Percentiles rank a stretch among this genome's conserved stretches.
Evolutionary conservation across 2,113 vertebrate species (phyloP).

Genomic region (Hippocampus barbouri): DNA sequence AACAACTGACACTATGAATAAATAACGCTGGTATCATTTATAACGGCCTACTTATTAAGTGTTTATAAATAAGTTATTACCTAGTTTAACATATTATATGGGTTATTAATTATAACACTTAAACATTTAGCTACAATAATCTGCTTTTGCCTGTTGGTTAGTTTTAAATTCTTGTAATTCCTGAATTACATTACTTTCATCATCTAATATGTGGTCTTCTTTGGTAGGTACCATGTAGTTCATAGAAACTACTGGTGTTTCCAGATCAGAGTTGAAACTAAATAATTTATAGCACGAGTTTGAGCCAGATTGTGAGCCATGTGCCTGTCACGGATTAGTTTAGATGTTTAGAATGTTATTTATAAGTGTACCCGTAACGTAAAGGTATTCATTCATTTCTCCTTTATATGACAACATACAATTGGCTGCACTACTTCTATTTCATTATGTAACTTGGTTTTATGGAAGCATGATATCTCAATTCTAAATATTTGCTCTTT

Average conservation of each 20-base stretch:
- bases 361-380: not conserved
- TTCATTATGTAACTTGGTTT: constrained; percentile 14
- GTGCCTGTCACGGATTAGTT: no score
- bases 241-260: not conserved
- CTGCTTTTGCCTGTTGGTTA: not conserved
- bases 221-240: not conserved
- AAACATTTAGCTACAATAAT: not conserved
- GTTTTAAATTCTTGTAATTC: not conserved
- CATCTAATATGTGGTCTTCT: not conserved
- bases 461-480: constrained; percentile 4
- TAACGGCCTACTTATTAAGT: not conserved
- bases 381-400: not conserved
- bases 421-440: not conserved
- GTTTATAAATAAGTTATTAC: not conserved
- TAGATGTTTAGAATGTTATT: no score
- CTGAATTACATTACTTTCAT: not conserved
- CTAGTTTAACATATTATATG: not conserved
- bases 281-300: no score
- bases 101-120: not conserved
- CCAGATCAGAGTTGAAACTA: not conserved
- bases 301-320: no score
- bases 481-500: constrained; percentile 43
- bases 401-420: not conserved
- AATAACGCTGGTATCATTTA: not conserved
- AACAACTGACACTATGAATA: no score